Evolutionary conservation across 2,888 invertebrate genomes (phyloP), one percentile per base, ranked within the genome.

Genomic region (Hirtodrosophila cameraria): DNA sequence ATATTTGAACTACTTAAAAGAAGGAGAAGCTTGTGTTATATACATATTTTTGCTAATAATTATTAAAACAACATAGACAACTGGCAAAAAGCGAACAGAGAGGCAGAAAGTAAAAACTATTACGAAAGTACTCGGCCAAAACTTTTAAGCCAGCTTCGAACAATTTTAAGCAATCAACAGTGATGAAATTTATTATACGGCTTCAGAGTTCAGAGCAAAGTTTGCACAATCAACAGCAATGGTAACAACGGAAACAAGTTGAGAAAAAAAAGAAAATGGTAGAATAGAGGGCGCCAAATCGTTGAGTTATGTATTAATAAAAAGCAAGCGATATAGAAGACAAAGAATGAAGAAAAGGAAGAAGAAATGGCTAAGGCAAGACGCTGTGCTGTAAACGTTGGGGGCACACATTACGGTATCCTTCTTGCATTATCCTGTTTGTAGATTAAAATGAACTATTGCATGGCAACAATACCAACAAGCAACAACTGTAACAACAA

Each of bases 361-460:
- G n/a, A 18, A 12, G 43, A 27, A 33, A 63, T 58, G 30, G 28
- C 18, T 38, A 23, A 52, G 39, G 48, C 27, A 61, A 53, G 63
- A 52, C 48, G 28, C n/a, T 36, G 8, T n/a, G n/a, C n/a, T n/a
- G 52, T 54, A 63, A 75, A 59, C 31, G 61, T 61, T 63, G 46
- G 59, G 78, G 65, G 63, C 76, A 83, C 76, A 83, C 76, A 83
- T 83, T 86, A 86, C 82, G 68, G 64, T 86, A 86, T 83, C 70
- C 78, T 80, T 86, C 84, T 78, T 86, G 84, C 81, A 78, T 81
- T 85, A 83, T 86, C 73, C 81, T 67, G 79, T 86, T 72, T 73
- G 78, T 75, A 76, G 87, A 85, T 87, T 84, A 82, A 83, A 86
- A 86, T 87, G 83, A 84, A 84, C 80, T 87, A 80, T 82, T 82